These are phyloP conservation scores for Melipona quadrifasciata DNA, from an alignment of 1,140 invertebrate genomes.

Conservation along the genomic window DNA sequence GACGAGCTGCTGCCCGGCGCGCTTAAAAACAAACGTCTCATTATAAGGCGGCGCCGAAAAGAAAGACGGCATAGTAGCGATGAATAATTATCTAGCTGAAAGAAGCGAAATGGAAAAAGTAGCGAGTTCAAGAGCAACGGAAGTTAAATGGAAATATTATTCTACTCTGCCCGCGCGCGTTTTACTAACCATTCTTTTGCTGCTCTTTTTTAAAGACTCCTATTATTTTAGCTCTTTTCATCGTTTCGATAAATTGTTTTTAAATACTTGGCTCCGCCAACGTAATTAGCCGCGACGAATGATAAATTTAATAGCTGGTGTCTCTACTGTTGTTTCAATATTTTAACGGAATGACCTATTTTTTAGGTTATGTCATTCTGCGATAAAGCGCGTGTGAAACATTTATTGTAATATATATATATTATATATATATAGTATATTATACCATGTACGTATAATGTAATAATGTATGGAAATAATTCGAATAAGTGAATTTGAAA, in stretches of 20 bases:
- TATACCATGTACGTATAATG: no score
- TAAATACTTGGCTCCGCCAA: not conserved
- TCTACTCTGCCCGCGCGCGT: not conserved
- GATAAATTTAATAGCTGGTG: not conserved
- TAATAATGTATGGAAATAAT: not conserved
- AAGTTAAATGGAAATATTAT: slow-evolving; percentile 53
- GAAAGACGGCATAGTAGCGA: slow-evolving; percentile 18
- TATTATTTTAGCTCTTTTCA: not conserved
- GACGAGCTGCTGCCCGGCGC: not conserved
- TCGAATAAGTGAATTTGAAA: not conserved
- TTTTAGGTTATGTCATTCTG: not conserved
- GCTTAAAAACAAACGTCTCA: slow-evolving; percentile 7
- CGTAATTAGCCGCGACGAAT: not conserved
- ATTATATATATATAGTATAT: no score
- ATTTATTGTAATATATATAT: not conserved
- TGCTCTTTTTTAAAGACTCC: not conserved
- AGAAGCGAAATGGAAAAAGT: not conserved
- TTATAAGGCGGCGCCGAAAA: slow-evolving; percentile 10
- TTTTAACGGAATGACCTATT: not conserved
- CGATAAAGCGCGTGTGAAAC: not conserved
- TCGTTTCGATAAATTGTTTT: slow-evolving; percentile 11
- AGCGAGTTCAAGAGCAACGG: slow-evolving; percentile 10
- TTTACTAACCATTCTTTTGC: not conserved
- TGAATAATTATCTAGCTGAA: slow-evolving; percentile 25
- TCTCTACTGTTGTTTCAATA: not conserved